Conservation (phyloP, 2,113 vertebrate genomes). For the Austrofundulus limnaeus region DNA sequence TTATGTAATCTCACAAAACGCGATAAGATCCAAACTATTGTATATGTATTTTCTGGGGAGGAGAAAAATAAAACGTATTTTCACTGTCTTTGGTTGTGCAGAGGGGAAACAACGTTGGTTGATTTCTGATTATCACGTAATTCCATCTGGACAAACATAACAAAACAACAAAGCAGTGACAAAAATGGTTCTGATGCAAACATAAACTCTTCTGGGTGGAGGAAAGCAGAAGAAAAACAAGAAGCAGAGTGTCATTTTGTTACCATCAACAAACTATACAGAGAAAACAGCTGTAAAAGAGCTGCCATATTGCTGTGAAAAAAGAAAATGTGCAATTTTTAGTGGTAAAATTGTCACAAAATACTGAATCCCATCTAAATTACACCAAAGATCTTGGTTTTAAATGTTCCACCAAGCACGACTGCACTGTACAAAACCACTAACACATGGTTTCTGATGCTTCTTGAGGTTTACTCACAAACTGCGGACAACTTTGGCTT, state of each 20-base stretch:
- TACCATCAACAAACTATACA: slow-evolving; percentile 26
- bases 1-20: slow-evolving; percentile 52
- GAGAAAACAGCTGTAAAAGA: not conserved
- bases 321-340: not conserved
- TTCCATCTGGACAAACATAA: slow-evolving; percentile 46
- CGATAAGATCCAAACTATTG: slow-evolving; percentile 67
- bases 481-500: slow-evolving; percentile 33
- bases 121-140: slow-evolving; percentile 61
- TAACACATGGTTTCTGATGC: slow-evolving; percentile 13
- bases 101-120: slow-evolving; percentile 37
- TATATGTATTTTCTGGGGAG: slow-evolving; percentile 50
- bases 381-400: slow-evolving; percentile 8
- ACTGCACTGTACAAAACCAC: slow-evolving; percentile 6
- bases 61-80: slow-evolving; percentile 35
- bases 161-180: slow-evolving; percentile 38
- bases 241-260: slow-evolving; percentile 26
- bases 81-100: slow-evolving; percentile 41
- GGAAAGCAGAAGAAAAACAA: slow-evolving; percentile 1
- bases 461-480: slow-evolving; percentile 17
- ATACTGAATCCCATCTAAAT: slow-evolving; percentile 12
- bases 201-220: slow-evolving; percentile 24
- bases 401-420: slow-evolving; percentile 32
- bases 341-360: slow-evolving; percentile 5
- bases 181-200: slow-evolving; percentile 6
- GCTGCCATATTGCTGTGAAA: not conserved